Base-by-base conservation (phyloP, 2,888 invertebrate species). In the Aspidapion aeneum region DNA sequence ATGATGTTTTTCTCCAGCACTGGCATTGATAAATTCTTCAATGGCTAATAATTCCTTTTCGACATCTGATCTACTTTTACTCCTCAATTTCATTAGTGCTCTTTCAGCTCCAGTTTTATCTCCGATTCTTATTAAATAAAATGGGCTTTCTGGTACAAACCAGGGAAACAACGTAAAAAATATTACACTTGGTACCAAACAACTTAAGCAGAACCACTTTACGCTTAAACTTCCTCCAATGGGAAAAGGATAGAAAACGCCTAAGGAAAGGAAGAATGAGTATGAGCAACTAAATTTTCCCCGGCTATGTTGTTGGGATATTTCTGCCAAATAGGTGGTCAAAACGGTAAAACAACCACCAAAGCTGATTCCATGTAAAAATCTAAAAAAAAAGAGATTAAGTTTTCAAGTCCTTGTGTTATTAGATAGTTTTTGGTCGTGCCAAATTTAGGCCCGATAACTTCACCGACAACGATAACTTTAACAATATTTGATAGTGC, bases 311-410 rank as follows among this genome's bases (percentile, higher is more conserved):
- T 88, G 87, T 82, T 92, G 89, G 5, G 93, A 86, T 49, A 93
- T 91, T 80, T 95, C 95, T 51, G 91, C 91, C 64, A 93, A 86
- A 79, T 94, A 95, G 85, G 94, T 90, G 0, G 94, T 93, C 0
- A 88, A 85, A 1, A 89, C 85, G 0, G 90, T 87, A 79, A 89
- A 90, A 16, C 87, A 80, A 74, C 88, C 85, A 0, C 90, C 89
- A 0, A 87, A 83, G 1, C 86, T 87, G 0, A 89, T 73, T 54
- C 91, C 91, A 78, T 84, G 85, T 65, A 82, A 79, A 69, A 84
- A 82, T 61, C 83, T 68, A 35, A 57, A 68, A 68, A 16, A 58
- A 17, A n/a, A 59, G 20, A 61, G n/a, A n/a, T n/a, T n/a, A n/a
- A n/a, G n/a, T n/a, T n/a, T n/a, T 48, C n/a, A 48, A 9, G 49